Evolutionary conservation across 1,140 invertebrate genomes (phyloP).

Genomic region (Dinoponera quadriceps): DNA sequence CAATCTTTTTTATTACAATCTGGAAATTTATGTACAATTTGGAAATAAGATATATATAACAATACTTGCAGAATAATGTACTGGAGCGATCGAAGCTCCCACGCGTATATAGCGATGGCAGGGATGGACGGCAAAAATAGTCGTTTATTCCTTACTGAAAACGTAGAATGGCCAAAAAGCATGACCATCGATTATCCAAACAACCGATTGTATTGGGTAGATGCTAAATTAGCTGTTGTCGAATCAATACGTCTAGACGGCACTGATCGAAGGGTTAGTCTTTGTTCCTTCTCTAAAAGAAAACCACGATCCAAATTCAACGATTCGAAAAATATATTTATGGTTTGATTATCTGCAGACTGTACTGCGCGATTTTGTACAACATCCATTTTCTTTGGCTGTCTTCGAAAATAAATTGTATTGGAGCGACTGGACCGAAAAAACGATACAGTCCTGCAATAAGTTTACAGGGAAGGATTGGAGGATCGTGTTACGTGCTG

Average conservation of each 20-base stretch:
- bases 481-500: conserved; percentile 84
- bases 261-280: conserved; percentile 86
- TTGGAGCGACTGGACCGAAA: conserved; percentile 93
- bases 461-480: conserved; percentile 89
- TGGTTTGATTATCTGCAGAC: conserved; percentile 72
- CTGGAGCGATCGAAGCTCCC: conserved; percentile 93
- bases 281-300: not conserved
- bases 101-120: conserved; percentile 91
- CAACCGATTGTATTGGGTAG: conserved; percentile 92
- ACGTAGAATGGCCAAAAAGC: conserved; percentile 95
- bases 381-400: conserved; percentile 93
- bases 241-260: conserved; percentile 92
- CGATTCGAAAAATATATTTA: not conserved
- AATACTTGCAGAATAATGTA: conserved; percentile 88
- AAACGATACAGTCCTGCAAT: conserved; percentile 89
- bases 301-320: not conserved
- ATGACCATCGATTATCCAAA: conserved; percentile 95
- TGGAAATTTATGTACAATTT: too few species aligned
- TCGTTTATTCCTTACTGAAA: conserved; percentile 81
- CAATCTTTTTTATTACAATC: not conserved
- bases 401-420: conserved; percentile 95
- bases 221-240: conserved; percentile 90
- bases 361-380: conserved; percentile 86
- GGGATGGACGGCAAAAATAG: conserved; percentile 93
- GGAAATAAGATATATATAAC: too few species aligned